Percentiles rank a stretch among this genome's conserved stretches.
These are phyloP conservation scores for Drosophila quinaria DNA, from an alignment of 2,888 invertebrate species.

Conservation along the genomic window DNA sequence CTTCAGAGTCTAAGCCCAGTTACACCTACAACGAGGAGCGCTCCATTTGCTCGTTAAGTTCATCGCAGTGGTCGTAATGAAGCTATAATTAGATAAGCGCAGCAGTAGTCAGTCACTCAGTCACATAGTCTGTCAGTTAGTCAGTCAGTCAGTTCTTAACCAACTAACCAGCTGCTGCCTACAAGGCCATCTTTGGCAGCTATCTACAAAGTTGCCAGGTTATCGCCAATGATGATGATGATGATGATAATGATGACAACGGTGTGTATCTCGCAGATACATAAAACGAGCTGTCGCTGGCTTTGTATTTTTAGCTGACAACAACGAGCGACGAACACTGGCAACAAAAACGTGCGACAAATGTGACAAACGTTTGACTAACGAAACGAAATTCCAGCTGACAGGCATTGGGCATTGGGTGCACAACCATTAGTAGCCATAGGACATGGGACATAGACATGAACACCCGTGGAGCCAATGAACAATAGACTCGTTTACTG, in stretches of 20 bases:
- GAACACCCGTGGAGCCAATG: constrained; percentile 9
- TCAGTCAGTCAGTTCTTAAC: constrained; percentile 10
- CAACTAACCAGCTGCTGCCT: constrained; percentile 38
- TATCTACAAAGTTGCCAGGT: constrained; percentile 39
- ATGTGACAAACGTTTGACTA: constrained; percentile 67
- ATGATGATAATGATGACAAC: background rate
- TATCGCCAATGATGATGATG: constrained; percentile 31
- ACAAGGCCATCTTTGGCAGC: constrained; percentile 18
- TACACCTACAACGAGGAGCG: constrained; percentile 32
- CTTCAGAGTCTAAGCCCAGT: constrained; percentile 33
- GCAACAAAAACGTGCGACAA: constrained; percentile 57
- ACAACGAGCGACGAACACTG: constrained; percentile 16
- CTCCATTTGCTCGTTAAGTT: constrained; percentile 61
- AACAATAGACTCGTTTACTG: constrained; percentile 17
- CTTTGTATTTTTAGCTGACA: constrained; percentile 55
- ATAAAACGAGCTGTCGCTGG: constrained; percentile 33
- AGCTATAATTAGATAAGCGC: constrained; percentile 80
- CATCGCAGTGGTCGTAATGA: constrained; percentile 73
- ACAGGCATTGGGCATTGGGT: constrained; percentile 38
- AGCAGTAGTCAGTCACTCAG: constrained; percentile 23
- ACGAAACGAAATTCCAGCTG: constrained; percentile 68
- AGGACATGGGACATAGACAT: constrained; percentile 22
- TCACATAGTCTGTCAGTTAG: constrained; percentile 4
- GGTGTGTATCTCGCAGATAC: constrained; percentile 51
- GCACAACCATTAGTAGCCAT: constrained; percentile 36